Percentiles rank a stretch among this genome's conserved stretches.
Conservation (phyloP, 2,888 invertebrate species). For the Acrocera orbiculus region DNA sequence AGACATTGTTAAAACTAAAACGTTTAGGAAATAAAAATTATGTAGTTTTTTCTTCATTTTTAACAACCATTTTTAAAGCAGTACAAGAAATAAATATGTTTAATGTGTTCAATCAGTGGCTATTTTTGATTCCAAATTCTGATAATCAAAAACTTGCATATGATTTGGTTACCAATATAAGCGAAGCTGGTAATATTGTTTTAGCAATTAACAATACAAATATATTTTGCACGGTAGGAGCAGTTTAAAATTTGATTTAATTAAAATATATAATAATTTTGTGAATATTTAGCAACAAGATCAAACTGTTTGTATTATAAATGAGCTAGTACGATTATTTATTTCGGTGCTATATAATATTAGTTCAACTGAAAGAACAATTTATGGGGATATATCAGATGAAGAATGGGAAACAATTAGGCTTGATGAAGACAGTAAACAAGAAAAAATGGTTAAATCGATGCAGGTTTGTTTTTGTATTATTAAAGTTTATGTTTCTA, state of each 20-base stretch:
- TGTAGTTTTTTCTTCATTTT: slow-evolving; percentile 22
- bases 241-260: neutral
- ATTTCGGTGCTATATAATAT: no score
- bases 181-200: slow-evolving; percentile 69
- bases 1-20: slow-evolving; percentile 18
- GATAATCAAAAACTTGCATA: slow-evolving; percentile 34
- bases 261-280: neutral
- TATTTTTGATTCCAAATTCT: slow-evolving; percentile 56
- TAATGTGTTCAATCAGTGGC: slow-evolving; percentile 59
- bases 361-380: slow-evolving; percentile 56
- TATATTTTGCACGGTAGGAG: slow-evolving; percentile 31
- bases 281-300: no score
- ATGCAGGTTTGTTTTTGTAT: slow-evolving; percentile 47
- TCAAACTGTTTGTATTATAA: no score
- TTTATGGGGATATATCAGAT: slow-evolving; percentile 58
- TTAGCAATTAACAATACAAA: slow-evolving; percentile 53
- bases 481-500: no score
- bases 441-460: slow-evolving; percentile 42
- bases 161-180: slow-evolving; percentile 36
- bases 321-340: no score
- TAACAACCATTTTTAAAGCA: slow-evolving; percentile 44
- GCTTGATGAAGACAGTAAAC: slow-evolving; percentile 46
- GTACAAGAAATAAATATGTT: slow-evolving; percentile 49
- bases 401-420: slow-evolving; percentile 74
- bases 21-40: slow-evolving; percentile 20